Evolutionary conservation across 2,113 vertebrate genomes (phyloP).

Genomic region (Xiphorhynchus elegans): DNA sequence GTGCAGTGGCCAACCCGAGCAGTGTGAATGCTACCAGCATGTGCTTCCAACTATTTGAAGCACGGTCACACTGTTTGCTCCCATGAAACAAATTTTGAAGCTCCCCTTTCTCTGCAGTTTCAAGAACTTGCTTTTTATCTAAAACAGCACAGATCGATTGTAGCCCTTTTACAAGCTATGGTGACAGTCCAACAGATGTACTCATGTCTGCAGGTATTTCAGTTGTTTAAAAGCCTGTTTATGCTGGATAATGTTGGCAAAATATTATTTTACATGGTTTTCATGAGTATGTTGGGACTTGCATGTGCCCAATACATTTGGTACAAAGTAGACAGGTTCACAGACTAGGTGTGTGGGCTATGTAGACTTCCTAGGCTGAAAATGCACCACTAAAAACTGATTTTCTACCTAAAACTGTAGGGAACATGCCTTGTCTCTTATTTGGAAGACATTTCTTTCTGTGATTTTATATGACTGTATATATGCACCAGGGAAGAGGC

Average conservation of each 20-base stretch:
- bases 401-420: not conserved
- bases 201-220: not conserved
- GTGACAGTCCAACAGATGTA: not conserved
- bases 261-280: not conserved
- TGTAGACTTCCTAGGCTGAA: not conserved
- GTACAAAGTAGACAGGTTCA: not conserved
- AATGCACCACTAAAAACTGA: not conserved
- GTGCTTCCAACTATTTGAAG: not conserved
- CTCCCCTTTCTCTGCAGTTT: not conserved
- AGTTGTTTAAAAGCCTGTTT: not conserved
- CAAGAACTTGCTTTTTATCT: not conserved
- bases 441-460: not conserved
- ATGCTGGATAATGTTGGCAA: not conserved
- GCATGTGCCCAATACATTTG: not conserved
- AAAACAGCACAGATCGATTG: not conserved
- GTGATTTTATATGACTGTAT: not conserved
- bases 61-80: rapidly evolving
- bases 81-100: not conserved
- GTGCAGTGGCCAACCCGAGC: rapidly evolving
- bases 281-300: not conserved
- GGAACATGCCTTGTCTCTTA: not conserved
- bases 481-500: not conserved
- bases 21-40: not conserved
- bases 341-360: rapidly evolving
- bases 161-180: not conserved